These are phyloP conservation scores for Camponotus floridanus DNA, from an alignment of 1,140 invertebrate species.

Conservation along the genomic window DNA sequence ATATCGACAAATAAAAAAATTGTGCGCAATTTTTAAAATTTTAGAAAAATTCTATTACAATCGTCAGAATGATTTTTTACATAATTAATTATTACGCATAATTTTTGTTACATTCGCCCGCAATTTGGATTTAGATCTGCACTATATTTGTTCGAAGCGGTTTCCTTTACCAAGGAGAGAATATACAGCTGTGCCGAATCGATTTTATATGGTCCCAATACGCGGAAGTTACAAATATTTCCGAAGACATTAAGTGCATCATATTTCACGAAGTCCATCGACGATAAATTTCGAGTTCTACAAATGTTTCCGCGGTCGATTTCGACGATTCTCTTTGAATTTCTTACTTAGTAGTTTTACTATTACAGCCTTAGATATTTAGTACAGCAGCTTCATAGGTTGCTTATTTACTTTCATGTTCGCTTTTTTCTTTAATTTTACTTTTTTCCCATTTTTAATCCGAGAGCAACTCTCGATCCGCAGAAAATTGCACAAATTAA, in stretches of 20 bases:
- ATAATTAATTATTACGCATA: constrained; percentile 11
- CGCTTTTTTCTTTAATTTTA: background rate
- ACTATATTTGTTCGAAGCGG: background rate
- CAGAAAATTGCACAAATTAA: constrained; percentile 18
- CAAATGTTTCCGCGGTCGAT: constrained; percentile 51
- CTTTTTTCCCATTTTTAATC: constrained; percentile 17
- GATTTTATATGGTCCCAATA: constrained; percentile 54
- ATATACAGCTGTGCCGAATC: constrained; percentile 38
- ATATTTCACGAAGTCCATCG: constrained; percentile 46
- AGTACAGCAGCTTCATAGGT: background rate
- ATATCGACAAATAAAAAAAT: too few species aligned
- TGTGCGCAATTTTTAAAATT: too few species aligned
- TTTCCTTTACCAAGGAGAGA: constrained; percentile 25
- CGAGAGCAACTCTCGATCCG: too few species aligned
- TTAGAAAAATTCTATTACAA: background rate
- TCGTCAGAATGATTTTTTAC: background rate
- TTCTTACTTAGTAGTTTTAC: constrained; percentile 36
- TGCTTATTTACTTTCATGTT: constrained; percentile 13
- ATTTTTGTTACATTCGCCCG: constrained; percentile 1
- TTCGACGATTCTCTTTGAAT: constrained; percentile 25
- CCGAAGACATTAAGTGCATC: constrained; percentile 45
- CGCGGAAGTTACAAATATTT: constrained; percentile 58
- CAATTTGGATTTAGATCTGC: constrained; percentile 1
- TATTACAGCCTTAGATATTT: constrained; percentile 16
- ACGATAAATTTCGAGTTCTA: constrained; percentile 47